A percentile compares a stretch with the other conserved stretches of the same genome.
Conservation (phyloP, 2,888 invertebrate genomes). For the Mamestra brassicae region DNA sequence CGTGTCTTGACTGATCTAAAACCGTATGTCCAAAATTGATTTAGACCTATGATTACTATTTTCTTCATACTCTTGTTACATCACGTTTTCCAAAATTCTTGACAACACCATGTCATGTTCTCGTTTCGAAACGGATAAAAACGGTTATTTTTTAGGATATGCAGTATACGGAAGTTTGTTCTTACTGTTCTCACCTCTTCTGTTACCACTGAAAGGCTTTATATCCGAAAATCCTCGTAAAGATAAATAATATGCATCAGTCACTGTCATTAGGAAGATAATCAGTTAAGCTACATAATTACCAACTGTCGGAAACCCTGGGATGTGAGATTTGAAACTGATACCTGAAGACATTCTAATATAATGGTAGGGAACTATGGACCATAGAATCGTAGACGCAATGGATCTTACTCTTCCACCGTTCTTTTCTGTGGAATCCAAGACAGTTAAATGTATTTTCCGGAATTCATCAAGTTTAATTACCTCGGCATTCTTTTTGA, state of each 20-base stretch:
- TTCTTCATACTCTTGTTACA: not conserved
- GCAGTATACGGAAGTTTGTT: too few relatives aligned
- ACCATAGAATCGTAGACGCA: not conserved
- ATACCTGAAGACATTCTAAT: constrained; percentile 14
- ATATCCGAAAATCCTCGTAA: constrained; percentile 10
- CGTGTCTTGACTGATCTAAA: not conserved
- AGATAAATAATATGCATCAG: constrained; percentile 9
- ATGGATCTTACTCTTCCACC: not conserved
- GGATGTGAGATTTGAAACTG: constrained; percentile 1
- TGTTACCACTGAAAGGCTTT: not conserved
- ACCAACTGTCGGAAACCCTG: constrained; percentile 9
- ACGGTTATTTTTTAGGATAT: not conserved
- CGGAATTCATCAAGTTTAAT: not conserved
- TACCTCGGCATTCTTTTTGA: not conserved
- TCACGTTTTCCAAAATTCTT: not conserved
- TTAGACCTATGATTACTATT: too few relatives aligned
- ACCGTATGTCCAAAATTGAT: too few relatives aligned
- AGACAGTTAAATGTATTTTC: not conserved
- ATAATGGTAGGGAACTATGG: not conserved
- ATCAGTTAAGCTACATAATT: constrained; percentile 33
- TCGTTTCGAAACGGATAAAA: not conserved
- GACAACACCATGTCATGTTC: not conserved
- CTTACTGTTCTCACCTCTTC: not conserved
- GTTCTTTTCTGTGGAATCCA: not conserved
- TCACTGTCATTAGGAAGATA: constrained; percentile 26